Base-by-base conservation (phyloP, 37 sponge, comb jelly and placozoan genomes). In the Amphimedon queenslandica region DNA sequence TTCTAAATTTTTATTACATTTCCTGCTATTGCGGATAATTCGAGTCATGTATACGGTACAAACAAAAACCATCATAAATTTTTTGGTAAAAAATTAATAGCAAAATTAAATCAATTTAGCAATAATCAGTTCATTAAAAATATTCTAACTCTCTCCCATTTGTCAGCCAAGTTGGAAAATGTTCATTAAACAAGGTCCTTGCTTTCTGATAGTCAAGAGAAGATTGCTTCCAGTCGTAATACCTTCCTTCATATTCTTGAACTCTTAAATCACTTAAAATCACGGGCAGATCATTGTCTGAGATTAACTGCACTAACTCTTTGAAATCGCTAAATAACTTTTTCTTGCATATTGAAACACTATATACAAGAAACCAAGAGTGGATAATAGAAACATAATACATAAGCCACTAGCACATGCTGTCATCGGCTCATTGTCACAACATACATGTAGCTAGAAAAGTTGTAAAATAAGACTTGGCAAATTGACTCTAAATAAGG, bases 331-430 rank as follows among this genome's bases (percentile, higher is more conserved):
- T 58, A 71, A 87, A 84, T 8, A 84, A 1, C 58, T 51, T 67
- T 28, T 38, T 55, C 40, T 88, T 92, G 60, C 78, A 88, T 27
- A 92, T 74, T 41, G 80, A 88, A 1, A 75, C 80, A 80, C 89
- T 83, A 27, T 30, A 82, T 1, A 29, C 41, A 21, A 63, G 40
- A 18, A n/a, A 51, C 6, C 38, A 5, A 23, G 11, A 56, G 0
- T 1, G 58, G n/a, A 58, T 1, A 39, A 41, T 3, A 47, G 13
- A 47, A 47, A 18, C n/a, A n/a, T n/a, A n/a, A n/a, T 47, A 47
- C 13, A 13, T 13, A 47, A 47, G 53, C 13, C 8, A 47, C 13
- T 13, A 47, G 53, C 13, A 18, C 13, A 47, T 47, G 8, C 13
- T 47, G 53, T n/a, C n/a, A n/a, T n/a, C n/a, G n/a, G n/a, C n/a